Base-by-base conservation (phyloP, 2,113 vertebrate species). In the Nanorana parkeri region DNA sequence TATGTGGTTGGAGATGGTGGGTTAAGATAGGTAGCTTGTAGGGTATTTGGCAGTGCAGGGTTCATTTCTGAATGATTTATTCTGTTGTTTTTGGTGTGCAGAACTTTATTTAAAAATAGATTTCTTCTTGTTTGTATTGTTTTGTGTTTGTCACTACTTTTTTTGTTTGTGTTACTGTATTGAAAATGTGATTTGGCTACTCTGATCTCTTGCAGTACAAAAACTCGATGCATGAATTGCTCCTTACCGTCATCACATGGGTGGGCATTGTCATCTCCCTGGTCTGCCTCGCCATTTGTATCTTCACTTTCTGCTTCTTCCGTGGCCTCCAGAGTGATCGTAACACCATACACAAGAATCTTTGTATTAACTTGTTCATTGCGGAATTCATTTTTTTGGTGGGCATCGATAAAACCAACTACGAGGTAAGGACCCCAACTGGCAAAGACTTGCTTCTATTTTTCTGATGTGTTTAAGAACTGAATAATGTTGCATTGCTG, bases 231-330 rank as follows among this genome's bases (percentile, higher is more conserved):
- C 97, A 98, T 28, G 94, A 96, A 83, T 92, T 97, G 81, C 93
- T 98, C 60, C 94, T 99, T 84, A 96, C 92, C 1, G 94, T 99
- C 91, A 99, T 99, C 93, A 99, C 96, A 64, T 96, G 96, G 77
- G 97, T 99, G 52, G 98, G 98, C 86, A 98, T 99, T 60, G 95
- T 96, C 85, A 95, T 99, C 87, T 99, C 97, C 81, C 96, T 99
- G 3, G 94, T 99, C 88, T 99, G 98, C 91, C 94, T 99, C 87
- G 92, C 93, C 85, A 95, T 99, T 90, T 97, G 97, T 94, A 97
- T 99, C 93, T 99, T 98, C 91, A 99, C 98, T 80, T 99, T 99
- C 94, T 99, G 97, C 93, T 99, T 99, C 89, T 99, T 99, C 95
- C 95, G 97, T 68, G 98, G 97, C 84, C 95, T 99, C 52, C 98